Conservation (phyloP, 2,888 invertebrate species). For the Venustoraphidia nigricollis region DNA sequence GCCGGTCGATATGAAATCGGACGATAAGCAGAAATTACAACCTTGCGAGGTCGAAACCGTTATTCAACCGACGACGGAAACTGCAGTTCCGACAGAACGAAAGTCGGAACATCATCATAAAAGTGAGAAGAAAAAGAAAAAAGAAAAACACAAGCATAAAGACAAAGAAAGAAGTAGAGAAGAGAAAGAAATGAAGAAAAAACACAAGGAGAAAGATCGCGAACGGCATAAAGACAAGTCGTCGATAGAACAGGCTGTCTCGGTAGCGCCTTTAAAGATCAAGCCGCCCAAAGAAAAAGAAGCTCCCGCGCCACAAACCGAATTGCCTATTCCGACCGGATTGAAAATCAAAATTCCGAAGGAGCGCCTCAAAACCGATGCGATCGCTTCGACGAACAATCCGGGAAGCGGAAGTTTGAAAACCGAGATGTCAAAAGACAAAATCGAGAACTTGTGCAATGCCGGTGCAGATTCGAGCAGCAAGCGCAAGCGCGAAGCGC, state of each 20-base stretch:
- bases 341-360: constrained; percentile 73
- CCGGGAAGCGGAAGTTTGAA: constrained; percentile 35
- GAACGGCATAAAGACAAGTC: constrained; percentile 26
- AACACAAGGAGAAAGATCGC: constrained; percentile 59
- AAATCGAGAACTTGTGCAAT: constrained; percentile 32
- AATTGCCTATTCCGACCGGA: constrained; percentile 28
- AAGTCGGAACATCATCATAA: constrained; percentile 21
- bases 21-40: no score
- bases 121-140: constrained; percentile 48
- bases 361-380: constrained; percentile 45
- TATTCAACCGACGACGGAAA: constrained; percentile 18
- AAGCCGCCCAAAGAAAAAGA: constrained; percentile 45
- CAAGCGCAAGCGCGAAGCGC: constrained; percentile 25
- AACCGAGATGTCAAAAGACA: constrained; percentile 68
- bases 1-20: constrained; percentile 8
- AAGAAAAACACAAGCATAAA: constrained; percentile 66
- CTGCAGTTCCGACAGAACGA: constrained; percentile 22
- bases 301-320: constrained; percentile 17
- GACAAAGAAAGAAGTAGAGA: constrained; percentile 44
- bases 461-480: constrained; percentile 16
- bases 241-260: constrained; percentile 20
- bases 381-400: constrained; percentile 24
- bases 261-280: constrained; percentile 26
- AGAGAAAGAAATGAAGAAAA: constrained; percentile 58
- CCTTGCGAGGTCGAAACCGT: no score